phyloP scores from a whole-genome alignment of 2,113 vertebrate genomes.

The Tragelaphus buxtoni region DNA sequence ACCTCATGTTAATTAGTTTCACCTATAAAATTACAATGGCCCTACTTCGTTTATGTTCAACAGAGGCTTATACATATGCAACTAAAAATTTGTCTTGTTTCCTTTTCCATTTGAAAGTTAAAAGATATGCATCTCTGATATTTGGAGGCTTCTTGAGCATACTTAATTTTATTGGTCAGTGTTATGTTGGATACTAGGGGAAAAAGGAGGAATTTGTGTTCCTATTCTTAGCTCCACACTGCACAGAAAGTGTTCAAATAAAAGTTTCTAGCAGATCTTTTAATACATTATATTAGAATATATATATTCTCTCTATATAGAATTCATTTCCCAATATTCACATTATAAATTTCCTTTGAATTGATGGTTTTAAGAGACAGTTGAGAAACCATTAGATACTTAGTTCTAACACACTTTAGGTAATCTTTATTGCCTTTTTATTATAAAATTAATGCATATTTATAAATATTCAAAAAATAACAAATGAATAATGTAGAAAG shows the following conservation, averaged over 20 bases:
- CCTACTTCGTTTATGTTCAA: conserved; percentile 2
- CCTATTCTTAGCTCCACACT: not conserved
- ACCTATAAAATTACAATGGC: not conserved
- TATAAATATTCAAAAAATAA: not conserved
- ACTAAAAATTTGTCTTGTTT: conserved; percentile 4
- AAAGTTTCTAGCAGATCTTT: not conserved
- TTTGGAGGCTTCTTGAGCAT: not conserved
- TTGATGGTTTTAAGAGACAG: not conserved
- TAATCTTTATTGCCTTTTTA: conserved; percentile 22
- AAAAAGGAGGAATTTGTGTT: not conserved
- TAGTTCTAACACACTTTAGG: conserved; percentile 8
- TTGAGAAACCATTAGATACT: not conserved
- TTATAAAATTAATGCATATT: conserved; percentile 7
- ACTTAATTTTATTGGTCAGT: not conserved
- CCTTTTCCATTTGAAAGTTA: not conserved
- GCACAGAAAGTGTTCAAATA: conserved; percentile 12
- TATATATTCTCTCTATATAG: not conserved
- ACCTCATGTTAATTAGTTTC: conserved; percentile 3
- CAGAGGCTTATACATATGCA: not conserved
- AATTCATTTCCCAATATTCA: not conserved
- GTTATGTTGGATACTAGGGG: not conserved
- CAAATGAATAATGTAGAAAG: not conserved
- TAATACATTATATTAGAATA: not conserved
- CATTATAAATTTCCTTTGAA: conserved; percentile 25
- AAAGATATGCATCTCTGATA: not conserved